phyloP scores from a whole-genome alignment of 2,797 vertebrate species.

The Micropoecilia bifurca region DNA sequence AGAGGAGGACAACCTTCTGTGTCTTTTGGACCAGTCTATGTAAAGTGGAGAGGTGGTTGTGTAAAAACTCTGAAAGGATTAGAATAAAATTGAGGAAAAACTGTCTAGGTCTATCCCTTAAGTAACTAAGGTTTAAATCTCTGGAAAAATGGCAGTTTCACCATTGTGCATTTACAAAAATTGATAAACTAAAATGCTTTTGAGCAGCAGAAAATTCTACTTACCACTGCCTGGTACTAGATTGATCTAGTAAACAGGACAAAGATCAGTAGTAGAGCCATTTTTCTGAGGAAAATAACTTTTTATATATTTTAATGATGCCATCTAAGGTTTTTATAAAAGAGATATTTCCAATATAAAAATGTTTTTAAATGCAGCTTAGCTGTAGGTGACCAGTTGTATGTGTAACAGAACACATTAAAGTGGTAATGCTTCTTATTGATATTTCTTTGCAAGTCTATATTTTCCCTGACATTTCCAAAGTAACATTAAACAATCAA shows the following conservation, averaged over 20 bases:
- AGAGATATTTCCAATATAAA: background rate
- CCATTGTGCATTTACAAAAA: background rate
- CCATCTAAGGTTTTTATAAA: background rate
- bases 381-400: background rate
- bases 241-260: background rate
- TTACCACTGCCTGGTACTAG: background rate
- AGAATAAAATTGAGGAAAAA: background rate
- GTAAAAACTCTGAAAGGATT: background rate
- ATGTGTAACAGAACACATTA: background rate
- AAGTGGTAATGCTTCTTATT: background rate
- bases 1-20: conserved; percentile 10
- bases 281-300: background rate
- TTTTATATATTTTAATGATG: background rate
- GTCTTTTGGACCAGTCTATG: conserved; percentile 1
- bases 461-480: background rate
- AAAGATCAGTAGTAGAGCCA: background rate
- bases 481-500: background rate
- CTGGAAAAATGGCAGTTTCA: background rate
- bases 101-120: background rate
- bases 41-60: background rate
- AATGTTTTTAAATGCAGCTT: background rate
- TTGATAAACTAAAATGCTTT: background rate
- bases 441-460: background rate
- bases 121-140: background rate
- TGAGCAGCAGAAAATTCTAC: background rate